A percentile compares a stretch with the other conserved stretches of the same genome.
Evolutionary conservation across 2,113 vertebrate species (phyloP).

Genomic region (Muscicapa adusta): DNA sequence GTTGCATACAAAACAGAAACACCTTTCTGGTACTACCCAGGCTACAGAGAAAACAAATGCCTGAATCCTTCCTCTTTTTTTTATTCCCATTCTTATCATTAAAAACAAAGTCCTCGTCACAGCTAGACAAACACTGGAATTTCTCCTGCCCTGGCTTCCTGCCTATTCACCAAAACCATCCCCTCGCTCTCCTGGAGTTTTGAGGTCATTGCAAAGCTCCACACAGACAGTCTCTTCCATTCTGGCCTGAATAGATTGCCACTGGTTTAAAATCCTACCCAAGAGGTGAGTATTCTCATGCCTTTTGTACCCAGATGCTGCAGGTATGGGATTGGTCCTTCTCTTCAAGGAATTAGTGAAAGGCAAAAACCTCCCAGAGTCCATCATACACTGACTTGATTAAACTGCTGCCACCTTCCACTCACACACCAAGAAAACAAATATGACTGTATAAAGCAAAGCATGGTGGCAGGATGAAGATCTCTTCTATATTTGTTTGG

Average conservation of each 20-base stretch:
- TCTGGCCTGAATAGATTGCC: neutral
- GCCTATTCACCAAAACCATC: neutral
- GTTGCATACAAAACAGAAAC: neutral
- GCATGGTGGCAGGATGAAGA: neutral
- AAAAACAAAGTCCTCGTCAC: neutral
- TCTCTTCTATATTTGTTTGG: neutral
- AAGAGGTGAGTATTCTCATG: rapidly evolving
- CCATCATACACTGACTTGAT: neutral
- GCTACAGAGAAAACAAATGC: neutral
- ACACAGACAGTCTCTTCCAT: neutral
- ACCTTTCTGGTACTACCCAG: neutral
- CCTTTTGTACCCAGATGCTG: neutral
- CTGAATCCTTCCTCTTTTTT: neutral
- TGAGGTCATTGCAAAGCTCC: neutral
- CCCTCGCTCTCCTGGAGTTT: neutral
- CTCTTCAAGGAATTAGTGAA: neutral
- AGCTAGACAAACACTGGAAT: neutral
- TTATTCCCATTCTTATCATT: neutral
- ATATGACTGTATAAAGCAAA: neutral
- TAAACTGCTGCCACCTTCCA: neutral
- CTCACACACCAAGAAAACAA: neutral
- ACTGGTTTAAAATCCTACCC: neutral
- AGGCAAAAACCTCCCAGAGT: neutral
- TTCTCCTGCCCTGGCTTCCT: neutral
- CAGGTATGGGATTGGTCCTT: neutral